These are phyloP conservation scores for Solenodon paradoxus DNA, from an alignment of 2,113 vertebrate species.

Conservation along the genomic window DNA sequence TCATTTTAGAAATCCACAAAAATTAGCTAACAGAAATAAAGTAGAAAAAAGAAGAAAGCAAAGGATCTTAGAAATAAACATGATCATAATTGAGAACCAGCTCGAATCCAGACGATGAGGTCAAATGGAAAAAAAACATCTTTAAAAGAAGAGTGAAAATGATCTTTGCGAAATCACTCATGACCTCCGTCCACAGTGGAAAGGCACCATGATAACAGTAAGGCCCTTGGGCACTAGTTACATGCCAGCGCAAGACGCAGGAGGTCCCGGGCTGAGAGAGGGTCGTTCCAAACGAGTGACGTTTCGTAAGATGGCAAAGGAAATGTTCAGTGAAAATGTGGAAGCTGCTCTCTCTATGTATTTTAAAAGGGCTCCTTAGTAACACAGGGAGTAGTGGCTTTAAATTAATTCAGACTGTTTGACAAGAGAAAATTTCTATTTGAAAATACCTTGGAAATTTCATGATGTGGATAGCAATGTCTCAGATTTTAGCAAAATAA, in stretches of 20 bases:
- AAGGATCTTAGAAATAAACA: not conserved
- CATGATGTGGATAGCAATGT: not conserved
- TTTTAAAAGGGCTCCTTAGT: not conserved
- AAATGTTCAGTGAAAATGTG: not conserved
- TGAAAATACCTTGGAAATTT: not conserved
- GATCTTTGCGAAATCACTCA: too few relatives aligned
- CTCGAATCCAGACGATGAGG: not conserved
- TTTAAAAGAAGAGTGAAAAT: not conserved
- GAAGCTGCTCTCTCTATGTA: not conserved
- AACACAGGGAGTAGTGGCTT: not conserved
- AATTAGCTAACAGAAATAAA: not conserved
- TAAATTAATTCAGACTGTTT: not conserved
- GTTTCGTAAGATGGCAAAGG: not conserved
- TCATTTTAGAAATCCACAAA: not conserved
- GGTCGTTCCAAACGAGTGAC: too few relatives aligned
- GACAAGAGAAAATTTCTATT: not conserved
- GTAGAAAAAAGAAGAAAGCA: not conserved
- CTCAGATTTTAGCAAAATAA: not conserved
- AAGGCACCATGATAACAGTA: too few relatives aligned
- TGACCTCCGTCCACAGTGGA: not conserved
- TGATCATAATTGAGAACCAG: not conserved
- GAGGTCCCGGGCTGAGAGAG: too few relatives aligned
- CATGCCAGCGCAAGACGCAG: too few relatives aligned
- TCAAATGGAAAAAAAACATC: not conserved
- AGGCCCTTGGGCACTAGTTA: too few relatives aligned